A percentile compares a stretch with the other conserved stretches of the same genome.
These are phyloP conservation scores for Germaria angustata DNA, from an alignment of 2,888 invertebrate species.

Conservation along the genomic window DNA sequence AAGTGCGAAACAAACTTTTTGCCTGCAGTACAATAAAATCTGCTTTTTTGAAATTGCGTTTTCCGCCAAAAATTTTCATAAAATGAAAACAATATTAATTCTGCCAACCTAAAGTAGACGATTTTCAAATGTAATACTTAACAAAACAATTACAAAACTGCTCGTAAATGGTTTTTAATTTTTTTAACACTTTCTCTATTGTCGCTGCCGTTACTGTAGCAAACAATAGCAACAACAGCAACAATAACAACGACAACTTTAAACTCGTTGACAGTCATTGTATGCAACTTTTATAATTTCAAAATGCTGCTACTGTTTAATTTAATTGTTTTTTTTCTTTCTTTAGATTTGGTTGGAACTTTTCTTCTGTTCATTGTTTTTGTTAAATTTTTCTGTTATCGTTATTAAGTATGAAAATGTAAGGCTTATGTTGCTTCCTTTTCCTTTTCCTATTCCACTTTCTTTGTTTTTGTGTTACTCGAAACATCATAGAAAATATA, in stretches of 20 bases:
- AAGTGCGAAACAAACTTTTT: conserved; percentile 11
- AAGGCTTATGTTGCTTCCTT: conserved; percentile 40
- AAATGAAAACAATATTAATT: conserved; percentile 21
- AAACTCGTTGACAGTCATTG: conserved; percentile 65
- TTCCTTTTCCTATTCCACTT: background rate
- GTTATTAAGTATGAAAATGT: conserved; percentile 59
- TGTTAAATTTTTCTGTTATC: conserved; percentile 30
- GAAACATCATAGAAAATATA: conserved; percentile 25
- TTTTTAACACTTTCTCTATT: conserved; percentile 47
- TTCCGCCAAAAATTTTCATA: conserved; percentile 53
- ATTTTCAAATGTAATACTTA: conserved; percentile 1
- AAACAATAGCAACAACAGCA: background rate
- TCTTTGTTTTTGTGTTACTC: background rate
- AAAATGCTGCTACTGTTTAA: conserved; percentile 29
- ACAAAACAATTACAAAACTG: conserved; percentile 57
- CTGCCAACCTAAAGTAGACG: background rate
- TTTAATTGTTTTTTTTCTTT: conserved; percentile 23
- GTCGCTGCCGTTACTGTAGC: conserved; percentile 8
- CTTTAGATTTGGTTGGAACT: background rate
- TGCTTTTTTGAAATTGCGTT: conserved; percentile 56
- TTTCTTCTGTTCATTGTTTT: background rate
- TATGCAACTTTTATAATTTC: conserved; percentile 46
- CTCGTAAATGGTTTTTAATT: conserved; percentile 61
- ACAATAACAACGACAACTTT: conserved; percentile 11
- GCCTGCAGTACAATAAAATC: conserved; percentile 50